Evolutionary conservation across 1,140 invertebrate species (phyloP).

Genomic region (Notospermus geniculatus): DNA sequence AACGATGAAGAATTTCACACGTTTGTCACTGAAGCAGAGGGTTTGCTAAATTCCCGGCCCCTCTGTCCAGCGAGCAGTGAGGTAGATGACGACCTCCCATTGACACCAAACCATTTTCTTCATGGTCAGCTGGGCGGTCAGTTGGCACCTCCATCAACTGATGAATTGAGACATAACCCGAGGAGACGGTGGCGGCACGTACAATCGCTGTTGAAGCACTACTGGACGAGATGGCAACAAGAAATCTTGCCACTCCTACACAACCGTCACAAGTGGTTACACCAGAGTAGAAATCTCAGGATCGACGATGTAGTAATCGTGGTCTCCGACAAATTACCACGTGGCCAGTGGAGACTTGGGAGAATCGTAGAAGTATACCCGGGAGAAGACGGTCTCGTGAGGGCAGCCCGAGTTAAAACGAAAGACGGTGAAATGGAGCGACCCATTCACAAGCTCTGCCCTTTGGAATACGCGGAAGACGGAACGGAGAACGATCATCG

Average conservation of each 20-base stretch:
- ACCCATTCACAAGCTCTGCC: too few species aligned
- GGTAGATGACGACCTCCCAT: conserved; percentile 25
- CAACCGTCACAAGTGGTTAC: too few species aligned
- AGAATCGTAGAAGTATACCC: conserved; percentile 9
- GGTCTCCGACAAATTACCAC: neutral
- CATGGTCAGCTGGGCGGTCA: conserved; percentile 11
- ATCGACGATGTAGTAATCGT: conserved; percentile 11
- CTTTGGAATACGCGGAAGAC: too few species aligned
- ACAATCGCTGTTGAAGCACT: too few species aligned
- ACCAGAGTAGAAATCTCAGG: too few species aligned
- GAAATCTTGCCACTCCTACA: too few species aligned
- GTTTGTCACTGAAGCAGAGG: conserved; percentile 24
- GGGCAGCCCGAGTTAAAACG: too few species aligned
- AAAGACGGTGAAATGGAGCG: too few species aligned
- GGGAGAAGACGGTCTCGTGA: conserved; percentile 14
- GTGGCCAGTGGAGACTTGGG: conserved; percentile 10
- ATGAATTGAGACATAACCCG: too few species aligned
- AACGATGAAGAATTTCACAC: conserved; percentile 17
- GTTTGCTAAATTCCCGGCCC: conserved; percentile 30
- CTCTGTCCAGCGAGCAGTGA: conserved; percentile 34
- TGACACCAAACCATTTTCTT: conserved; percentile 40
- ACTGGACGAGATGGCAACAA: too few species aligned
- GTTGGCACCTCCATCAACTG: conserved; percentile 12
- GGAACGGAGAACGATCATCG: too few species aligned
- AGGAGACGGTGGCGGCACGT: too few species aligned